Percentiles rank a stretch among this genome's conserved stretches.
Conservation (phyloP, 2,797 vertebrate genomes). For the Onychomys torridus region DNA sequence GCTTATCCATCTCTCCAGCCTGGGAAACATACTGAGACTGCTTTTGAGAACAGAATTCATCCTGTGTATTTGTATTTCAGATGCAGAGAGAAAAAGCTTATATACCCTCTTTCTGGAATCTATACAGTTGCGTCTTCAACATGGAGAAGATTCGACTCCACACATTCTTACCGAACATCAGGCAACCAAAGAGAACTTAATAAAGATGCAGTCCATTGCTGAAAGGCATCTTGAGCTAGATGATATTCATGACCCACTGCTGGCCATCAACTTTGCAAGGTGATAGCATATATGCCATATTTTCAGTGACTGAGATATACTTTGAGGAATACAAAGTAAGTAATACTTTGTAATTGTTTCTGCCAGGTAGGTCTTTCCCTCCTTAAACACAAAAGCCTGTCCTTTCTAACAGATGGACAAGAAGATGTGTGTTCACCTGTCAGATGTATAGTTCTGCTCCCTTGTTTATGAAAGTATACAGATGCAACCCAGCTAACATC, state of each 20-base stretch:
- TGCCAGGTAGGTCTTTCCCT: neutral
- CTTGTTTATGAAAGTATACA: neutral
- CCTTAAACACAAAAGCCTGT: neutral
- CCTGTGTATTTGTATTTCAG: constrained; percentile 84
- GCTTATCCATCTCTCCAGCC: neutral
- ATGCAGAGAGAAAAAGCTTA: constrained; percentile 96
- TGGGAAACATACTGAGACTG: neutral
- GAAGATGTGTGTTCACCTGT: neutral
- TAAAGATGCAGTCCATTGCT: constrained; percentile 97
- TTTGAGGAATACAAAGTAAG: neutral
- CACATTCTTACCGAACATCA: constrained; percentile 91
- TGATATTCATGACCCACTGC: constrained; percentile 94
- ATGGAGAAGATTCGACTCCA: constrained; percentile 90
- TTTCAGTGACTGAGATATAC: neutral
- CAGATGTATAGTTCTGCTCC: neutral
- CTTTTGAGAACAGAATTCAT: neutral
- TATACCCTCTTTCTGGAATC: constrained; percentile 97
- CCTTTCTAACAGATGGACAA: neutral
- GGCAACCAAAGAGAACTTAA: constrained; percentile 93
- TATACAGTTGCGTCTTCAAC: constrained; percentile 94
- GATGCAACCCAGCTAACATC: neutral
- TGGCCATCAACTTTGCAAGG: constrained; percentile 99
- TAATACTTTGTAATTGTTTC: neutral
- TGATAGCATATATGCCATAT: constrained; percentile 75
- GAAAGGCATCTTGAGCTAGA: constrained; percentile 94